Evolutionary conservation across 2,888 invertebrate species (phyloP).

Genomic region (Thereva nobilitata): DNA sequence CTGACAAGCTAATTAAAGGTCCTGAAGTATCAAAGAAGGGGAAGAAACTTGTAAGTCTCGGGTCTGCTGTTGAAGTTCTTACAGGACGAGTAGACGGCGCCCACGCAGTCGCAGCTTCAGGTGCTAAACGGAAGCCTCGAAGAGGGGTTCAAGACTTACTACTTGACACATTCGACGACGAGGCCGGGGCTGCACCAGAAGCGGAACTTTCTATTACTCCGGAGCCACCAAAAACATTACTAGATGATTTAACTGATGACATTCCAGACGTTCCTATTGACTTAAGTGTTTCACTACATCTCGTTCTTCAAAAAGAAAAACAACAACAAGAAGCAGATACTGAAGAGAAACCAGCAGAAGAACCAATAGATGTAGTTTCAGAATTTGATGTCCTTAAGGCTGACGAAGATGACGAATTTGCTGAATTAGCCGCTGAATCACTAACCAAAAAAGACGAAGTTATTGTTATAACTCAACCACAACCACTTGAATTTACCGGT

Average conservation of each 20-base stretch:
- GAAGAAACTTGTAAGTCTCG: slow-evolving; percentile 79
- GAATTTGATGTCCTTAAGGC: slow-evolving; percentile 67
- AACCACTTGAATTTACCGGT: slow-evolving; percentile 60
- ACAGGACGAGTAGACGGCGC: slow-evolving; percentile 81
- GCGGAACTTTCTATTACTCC: slow-evolving; percentile 46
- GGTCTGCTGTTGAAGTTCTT: slow-evolving; percentile 84
- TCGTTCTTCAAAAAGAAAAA: slow-evolving; percentile 61
- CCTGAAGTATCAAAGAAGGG: slow-evolving; percentile 73
- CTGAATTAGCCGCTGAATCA: slow-evolving; percentile 77
- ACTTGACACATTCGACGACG: slow-evolving; percentile 65
- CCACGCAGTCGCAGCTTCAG: slow-evolving; percentile 62
- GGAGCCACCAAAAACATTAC: slow-evolving; percentile 64
- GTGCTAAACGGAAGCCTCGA: slow-evolving; percentile 61
- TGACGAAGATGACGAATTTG: slow-evolving; percentile 75
- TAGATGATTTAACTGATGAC: slow-evolving; percentile 75
- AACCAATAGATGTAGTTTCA: slow-evolving; percentile 53
- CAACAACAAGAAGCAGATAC: slow-evolving; percentile 51
- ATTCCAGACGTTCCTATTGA: slow-evolving; percentile 72
- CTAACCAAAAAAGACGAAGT: slow-evolving; percentile 64
- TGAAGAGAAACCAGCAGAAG: slow-evolving; percentile 45
- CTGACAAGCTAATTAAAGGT: slow-evolving; percentile 80
- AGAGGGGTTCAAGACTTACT: slow-evolving; percentile 71
- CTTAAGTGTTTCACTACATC: slow-evolving; percentile 68
- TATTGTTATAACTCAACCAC: slow-evolving; percentile 56
- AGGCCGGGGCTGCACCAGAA: slow-evolving; percentile 54